Evolutionary conservation across 2,888 invertebrate species (phyloP).

Genomic region (Callyntrura guangdongensis): DNA sequence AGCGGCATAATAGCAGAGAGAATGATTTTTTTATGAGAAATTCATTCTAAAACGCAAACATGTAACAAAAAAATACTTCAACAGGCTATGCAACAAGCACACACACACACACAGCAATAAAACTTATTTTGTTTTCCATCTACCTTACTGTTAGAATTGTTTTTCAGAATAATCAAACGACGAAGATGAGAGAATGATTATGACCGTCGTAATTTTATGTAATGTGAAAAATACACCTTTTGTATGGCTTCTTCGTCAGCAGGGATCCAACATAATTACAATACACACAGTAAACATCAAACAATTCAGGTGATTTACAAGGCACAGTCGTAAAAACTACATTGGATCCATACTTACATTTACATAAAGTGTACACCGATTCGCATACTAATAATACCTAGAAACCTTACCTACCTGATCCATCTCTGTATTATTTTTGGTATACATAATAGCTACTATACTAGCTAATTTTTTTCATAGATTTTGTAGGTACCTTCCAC

Average conservation of each 20-base stretch:
- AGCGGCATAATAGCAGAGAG: background rate
- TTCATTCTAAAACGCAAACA: background rate
- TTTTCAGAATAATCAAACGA: background rate
- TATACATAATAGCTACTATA: background rate
- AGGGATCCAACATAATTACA: slow-evolving; percentile 69
- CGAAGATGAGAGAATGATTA: background rate
- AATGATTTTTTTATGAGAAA: background rate
- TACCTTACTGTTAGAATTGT: background rate
- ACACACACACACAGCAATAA: slow-evolving; percentile 17
- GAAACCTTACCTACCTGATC: background rate
- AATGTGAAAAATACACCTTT: slow-evolving; percentile 63
- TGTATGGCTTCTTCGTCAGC: slow-evolving; percentile 69
- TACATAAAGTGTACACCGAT: no score
- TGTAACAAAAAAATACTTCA: background rate
- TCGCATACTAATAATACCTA: no score
- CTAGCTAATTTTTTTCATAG: background rate
- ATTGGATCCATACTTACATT: no score
- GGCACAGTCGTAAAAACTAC: slow-evolving; percentile 30
- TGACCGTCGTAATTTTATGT: slow-evolving; percentile 49
- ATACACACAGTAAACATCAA: slow-evolving; percentile 54
- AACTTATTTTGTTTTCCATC: slow-evolving; percentile 1
- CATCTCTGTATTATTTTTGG: background rate
- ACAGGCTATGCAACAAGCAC: background rate
- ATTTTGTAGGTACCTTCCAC: slow-evolving; percentile 1
- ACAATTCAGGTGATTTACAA: slow-evolving; percentile 59